Conservation (phyloP, 2,113 vertebrate genomes). For the Misgurnus anguillicaudatus region DNA sequence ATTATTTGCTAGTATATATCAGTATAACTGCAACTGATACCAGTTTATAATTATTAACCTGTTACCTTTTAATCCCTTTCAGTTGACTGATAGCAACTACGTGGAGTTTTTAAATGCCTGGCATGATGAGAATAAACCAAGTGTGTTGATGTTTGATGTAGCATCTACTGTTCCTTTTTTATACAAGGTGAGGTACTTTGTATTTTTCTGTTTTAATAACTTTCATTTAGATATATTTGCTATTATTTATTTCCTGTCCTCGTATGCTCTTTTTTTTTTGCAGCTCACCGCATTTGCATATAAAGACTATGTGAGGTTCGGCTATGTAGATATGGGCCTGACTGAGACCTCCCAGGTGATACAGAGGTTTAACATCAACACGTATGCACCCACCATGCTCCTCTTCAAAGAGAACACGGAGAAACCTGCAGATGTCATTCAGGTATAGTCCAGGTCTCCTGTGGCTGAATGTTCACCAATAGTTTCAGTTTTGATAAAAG, state of each 20-base stretch:
- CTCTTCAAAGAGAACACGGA: slow-evolving; percentile 88
- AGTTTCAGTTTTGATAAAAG: not conserved
- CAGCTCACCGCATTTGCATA: slow-evolving; percentile 90
- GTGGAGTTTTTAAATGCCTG: slow-evolving; percentile 82
- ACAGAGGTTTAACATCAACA: slow-evolving; percentile 84
- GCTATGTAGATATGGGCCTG: slow-evolving; percentile 82
- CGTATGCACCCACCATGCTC: slow-evolving; percentile 86
- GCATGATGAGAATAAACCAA: slow-evolving; percentile 91
- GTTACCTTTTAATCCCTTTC: not conserved
- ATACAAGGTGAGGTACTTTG: slow-evolving; percentile 81
- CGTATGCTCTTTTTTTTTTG: not conserved
- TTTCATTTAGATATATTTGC: not conserved
- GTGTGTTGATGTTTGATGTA: slow-evolving; percentile 87
- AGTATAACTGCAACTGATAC: too few relatives aligned
- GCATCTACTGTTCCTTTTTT: slow-evolving; percentile 78
- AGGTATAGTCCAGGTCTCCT: slow-evolving; percentile 78
- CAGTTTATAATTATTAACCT: too few relatives aligned
- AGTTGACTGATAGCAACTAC: slow-evolving; percentile 91
- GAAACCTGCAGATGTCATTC: slow-evolving; percentile 84
- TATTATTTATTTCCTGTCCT: slow-evolving; percentile 11
- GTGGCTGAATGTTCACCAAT: too few relatives aligned
- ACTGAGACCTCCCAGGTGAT: slow-evolving; percentile 74
- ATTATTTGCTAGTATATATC: too few relatives aligned
- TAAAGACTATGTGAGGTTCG: slow-evolving; percentile 88
- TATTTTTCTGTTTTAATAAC: not conserved